phyloP scores from a whole-genome alignment of 1,140 invertebrate genomes.

The Drosophila neocordata region DNA sequence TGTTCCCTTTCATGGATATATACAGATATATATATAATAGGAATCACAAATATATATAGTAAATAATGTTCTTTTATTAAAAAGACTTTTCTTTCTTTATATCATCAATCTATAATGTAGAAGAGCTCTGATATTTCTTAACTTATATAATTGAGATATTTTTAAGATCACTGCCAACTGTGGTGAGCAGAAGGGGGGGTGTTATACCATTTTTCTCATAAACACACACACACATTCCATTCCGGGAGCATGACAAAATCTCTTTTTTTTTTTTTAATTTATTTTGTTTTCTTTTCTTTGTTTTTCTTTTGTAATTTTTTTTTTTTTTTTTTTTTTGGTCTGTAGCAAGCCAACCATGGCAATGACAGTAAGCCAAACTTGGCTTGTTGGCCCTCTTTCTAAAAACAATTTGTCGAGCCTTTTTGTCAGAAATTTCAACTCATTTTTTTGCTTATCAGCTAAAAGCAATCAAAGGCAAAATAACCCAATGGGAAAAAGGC shows the following conservation, averaged over 20 bases:
- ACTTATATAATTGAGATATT: no score
- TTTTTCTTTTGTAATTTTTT: no score
- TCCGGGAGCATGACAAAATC: slow-evolving; percentile 57
- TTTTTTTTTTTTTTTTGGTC: slow-evolving; percentile 16
- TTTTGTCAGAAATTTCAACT: slow-evolving; percentile 13
- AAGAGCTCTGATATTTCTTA: no score
- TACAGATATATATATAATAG: no score
- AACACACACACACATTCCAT: slow-evolving; percentile 4
- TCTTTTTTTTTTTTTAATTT: slow-evolving; percentile 11
- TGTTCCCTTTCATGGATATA: no score
- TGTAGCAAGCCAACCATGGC: slow-evolving; percentile 23
- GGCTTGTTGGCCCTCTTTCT: neutral
- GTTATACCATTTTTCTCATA: neutral
- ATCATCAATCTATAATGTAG: no score
- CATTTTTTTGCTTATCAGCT: slow-evolving; percentile 46
- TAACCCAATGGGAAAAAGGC: neutral
- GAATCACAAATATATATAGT: no score
- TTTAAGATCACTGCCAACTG: no score
- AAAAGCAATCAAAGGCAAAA: slow-evolving; percentile 42
- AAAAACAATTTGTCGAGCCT: slow-evolving; percentile 50
- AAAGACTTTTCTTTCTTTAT: no score
- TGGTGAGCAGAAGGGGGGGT: no score
- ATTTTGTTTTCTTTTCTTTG: no score
- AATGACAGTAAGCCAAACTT: neutral
- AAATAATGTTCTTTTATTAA: no score